These are phyloP conservation scores for Streptopelia turtur DNA, from an alignment of 2,797 vertebrate genomes.

Conservation along the genomic window DNA sequence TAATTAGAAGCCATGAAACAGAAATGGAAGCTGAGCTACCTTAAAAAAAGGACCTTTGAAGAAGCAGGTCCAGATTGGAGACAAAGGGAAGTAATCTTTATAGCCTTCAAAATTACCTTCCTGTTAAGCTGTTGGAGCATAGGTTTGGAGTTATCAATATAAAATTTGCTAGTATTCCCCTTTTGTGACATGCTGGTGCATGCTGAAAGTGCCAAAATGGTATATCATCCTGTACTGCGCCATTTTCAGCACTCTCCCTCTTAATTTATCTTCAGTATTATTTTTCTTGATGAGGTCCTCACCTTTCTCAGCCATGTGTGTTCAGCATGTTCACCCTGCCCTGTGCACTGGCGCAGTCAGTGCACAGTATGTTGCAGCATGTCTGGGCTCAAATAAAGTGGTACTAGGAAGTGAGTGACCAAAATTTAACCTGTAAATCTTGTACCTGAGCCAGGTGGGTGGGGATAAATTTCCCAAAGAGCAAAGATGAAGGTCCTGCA, in stretches of 20 bases:
- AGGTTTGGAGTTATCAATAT: not conserved
- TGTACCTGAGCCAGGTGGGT: not conserved
- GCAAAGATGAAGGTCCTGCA: not conserved
- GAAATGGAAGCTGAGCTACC: not conserved
- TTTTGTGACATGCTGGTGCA: not conserved
- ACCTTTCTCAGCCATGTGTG: not conserved
- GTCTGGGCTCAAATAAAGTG: not conserved
- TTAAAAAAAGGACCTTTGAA: not conserved
- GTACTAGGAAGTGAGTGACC: not conserved
- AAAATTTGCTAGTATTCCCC: not conserved
- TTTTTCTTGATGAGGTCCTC: not conserved
- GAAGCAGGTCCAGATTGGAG: not conserved
- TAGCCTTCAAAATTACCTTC: not conserved
- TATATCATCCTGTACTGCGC: not conserved
- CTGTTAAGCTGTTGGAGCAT: not conserved
- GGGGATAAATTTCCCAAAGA: not conserved
- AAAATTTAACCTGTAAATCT: not conserved
- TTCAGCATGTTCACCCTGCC: not conserved
- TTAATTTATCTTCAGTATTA: not conserved
- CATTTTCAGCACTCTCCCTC: not conserved
- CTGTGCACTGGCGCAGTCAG: fast-evolving
- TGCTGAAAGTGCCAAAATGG: not conserved
- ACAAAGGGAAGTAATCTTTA: not conserved
- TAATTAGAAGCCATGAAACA: not conserved
- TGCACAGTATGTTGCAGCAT: not conserved